Evolutionary conservation across 2,797 vertebrate genomes (phyloP), one percentile per base, ranked within the genome.

Genomic region (Oophaga sylvatica): DNA sequence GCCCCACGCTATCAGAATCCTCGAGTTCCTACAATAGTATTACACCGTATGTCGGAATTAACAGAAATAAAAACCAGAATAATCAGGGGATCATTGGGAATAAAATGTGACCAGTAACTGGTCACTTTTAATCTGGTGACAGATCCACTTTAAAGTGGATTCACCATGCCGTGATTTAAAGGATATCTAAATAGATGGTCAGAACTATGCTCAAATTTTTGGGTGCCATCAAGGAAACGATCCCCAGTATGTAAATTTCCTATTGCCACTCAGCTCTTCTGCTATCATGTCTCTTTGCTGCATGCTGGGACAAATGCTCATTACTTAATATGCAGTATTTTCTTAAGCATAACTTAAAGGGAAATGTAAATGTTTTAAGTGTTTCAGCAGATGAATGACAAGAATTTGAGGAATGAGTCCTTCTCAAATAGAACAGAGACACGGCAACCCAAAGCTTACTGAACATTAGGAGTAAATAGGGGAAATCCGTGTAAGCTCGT

Each of bases 361-460:
- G 29, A 60, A 35, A 80, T 41, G 57, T 20, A 60, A 59, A 59
- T 60, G 22, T 78, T 31, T 63, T 22, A 63, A 41, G 57, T 41
- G 57, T 62, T 62, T 80, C 57, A 62, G 29, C 57, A 62, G 57
- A 80, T 80, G 2, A 62, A 20, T 62, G 59, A 62, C 17, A 80
- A 22, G 78, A 62, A 80, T 62, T 31, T 35, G 19, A 80, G 59
- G 78, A 80, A 80, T 80, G 78, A 63, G 78, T 9, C 31, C 29
- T 78, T 56, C 26, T 78, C n/a, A 57, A 78, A 57, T 26, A 10
- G 20, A 3, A 5, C 22, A 67, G 20, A 53, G 73, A n/a, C 19
- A 75, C 9, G 65, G 26, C 11, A n/a, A 67, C 73, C 73, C 53
- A 76, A 53, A 4, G 45, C 73, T 26, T 56, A 53, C 2, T 53